phyloP scores from a whole-genome alignment of 2,113 vertebrate species.

The Tragelaphus scriptus region DNA sequence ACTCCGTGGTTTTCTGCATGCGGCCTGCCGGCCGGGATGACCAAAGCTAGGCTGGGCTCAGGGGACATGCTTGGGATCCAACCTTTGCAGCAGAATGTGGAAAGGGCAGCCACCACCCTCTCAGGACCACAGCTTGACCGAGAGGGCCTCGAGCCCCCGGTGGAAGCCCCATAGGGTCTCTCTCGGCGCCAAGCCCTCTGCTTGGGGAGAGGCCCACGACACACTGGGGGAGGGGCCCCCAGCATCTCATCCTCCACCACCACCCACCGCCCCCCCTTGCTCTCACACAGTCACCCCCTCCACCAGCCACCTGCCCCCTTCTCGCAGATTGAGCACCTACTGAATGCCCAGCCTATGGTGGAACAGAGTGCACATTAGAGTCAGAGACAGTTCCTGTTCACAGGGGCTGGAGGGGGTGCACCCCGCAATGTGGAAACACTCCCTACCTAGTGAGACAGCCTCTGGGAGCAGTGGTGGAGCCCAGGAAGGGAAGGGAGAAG shows the following conservation, averaged over 20 bases:
- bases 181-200: neutral
- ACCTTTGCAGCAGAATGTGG: neutral
- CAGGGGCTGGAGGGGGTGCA: neutral
- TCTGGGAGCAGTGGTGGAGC: rapidly evolving
- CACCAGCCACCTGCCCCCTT: no score
- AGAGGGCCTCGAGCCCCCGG: rapidly evolving
- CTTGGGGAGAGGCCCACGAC: neutral
- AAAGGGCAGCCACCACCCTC: neutral
- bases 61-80: neutral
- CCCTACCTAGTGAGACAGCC: neutral
- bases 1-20: slow-evolving; percentile 11
- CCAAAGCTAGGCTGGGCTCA: neutral
- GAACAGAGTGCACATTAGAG: neutral
- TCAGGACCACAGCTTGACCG: neutral
- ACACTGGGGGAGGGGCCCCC: neutral
- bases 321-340: neutral
- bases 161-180: neutral
- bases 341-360: neutral
- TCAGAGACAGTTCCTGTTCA: neutral
- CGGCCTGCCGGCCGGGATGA: neutral
- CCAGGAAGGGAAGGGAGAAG: neutral
- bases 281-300: neutral
- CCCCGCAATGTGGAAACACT: rapidly evolving
- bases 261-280: neutral
- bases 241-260: no score